Evolutionary conservation across 1,140 invertebrate genomes (phyloP).

Genomic region (Chymomyza costata): DNA sequence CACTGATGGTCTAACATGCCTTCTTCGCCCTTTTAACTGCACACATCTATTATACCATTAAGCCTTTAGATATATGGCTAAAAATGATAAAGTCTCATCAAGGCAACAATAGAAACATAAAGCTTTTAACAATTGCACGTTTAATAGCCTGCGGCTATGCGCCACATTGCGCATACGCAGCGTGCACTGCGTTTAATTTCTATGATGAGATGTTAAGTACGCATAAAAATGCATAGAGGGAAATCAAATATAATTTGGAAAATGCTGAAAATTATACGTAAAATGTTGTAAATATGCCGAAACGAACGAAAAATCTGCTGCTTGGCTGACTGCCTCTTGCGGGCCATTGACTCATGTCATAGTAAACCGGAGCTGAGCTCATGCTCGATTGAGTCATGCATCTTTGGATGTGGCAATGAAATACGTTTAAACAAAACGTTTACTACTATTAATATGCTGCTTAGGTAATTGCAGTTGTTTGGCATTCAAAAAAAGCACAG

Average conservation of each 20-base stretch:
- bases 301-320: constrained; percentile 1
- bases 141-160: too few relatives aligned
- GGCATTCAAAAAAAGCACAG: constrained; percentile 47
- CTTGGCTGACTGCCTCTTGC: not conserved
- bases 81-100: too few relatives aligned
- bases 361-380: constrained; percentile 34
- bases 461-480: constrained; percentile 46
- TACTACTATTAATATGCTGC: constrained; percentile 45
- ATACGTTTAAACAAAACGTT: constrained; percentile 44
- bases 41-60: too few relatives aligned
- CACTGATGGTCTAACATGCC: too few relatives aligned
- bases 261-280: constrained; percentile 25
- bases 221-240: not conserved
- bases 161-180: constrained; percentile 29
- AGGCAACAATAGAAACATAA: too few relatives aligned
- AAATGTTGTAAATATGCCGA: constrained; percentile 12
- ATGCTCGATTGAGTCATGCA: constrained; percentile 40
- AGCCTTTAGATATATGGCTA: too few relatives aligned
- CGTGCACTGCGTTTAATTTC: constrained; percentile 41
- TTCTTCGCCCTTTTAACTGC: too few relatives aligned
- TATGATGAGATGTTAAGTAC: not conserved
- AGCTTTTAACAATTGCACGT: too few relatives aligned
- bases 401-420: too few relatives aligned
- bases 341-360: constrained; percentile 53
- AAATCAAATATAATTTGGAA: constrained; percentile 24